A percentile compares a stretch with the other conserved stretches of the same genome.
Evolutionary conservation across 1,140 invertebrate species (phyloP).

Genomic region (Macrocentrus cingulum): DNA sequence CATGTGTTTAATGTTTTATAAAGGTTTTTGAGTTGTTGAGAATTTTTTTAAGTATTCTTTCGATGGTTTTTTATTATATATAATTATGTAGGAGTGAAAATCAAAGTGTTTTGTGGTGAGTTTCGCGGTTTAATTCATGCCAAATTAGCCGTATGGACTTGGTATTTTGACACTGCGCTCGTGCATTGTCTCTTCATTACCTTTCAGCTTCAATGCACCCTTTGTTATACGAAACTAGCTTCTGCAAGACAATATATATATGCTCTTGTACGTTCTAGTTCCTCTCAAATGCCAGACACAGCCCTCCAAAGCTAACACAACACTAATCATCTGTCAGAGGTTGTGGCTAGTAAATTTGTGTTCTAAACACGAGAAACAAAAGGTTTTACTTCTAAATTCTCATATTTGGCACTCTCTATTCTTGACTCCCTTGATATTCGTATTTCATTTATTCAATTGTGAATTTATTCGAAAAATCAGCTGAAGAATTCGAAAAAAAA

Average conservation of each 20-base stretch:
- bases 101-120: slow-evolving; percentile 7
- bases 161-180: slow-evolving; percentile 52
- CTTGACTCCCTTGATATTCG: too few species aligned
- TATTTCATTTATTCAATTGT: too few species aligned
- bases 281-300: too few species aligned
- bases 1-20: too few species aligned
- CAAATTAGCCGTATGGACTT: slow-evolving; percentile 58
- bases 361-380: slow-evolving; percentile 1
- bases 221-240: slow-evolving; percentile 39
- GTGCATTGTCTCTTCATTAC: slow-evolving; percentile 41
- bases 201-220: slow-evolving; percentile 44
- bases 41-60: too few species aligned
- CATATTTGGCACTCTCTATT: too few species aligned
- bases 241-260: slow-evolving; percentile 18
- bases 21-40: too few species aligned
- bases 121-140: slow-evolving; percentile 38
- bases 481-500: too few species aligned
- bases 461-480: too few species aligned
- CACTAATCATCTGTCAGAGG: slow-evolving; percentile 31
- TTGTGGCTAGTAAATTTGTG: slow-evolving; percentile 25
- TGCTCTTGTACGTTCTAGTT: too few species aligned
- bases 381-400: too few species aligned
- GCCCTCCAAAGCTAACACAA: too few species aligned
- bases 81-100: background rate
- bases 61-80: background rate